phyloP scores from a whole-genome alignment of 2,888 invertebrate genomes.

The Pemphredon lugubris region DNA sequence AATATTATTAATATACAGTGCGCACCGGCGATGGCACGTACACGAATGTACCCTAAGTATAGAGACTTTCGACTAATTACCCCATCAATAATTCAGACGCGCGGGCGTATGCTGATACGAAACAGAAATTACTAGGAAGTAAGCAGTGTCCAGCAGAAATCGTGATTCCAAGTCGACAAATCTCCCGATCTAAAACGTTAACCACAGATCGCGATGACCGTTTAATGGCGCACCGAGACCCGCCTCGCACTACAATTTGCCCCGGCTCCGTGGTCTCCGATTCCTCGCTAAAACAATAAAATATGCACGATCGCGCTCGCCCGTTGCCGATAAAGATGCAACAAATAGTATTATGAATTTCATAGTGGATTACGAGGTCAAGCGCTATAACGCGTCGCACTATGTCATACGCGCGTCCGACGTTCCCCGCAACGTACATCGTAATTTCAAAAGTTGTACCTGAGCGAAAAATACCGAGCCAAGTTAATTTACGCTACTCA shows the following conservation, averaged over 20 bases:
- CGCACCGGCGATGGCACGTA: conserved; percentile 23
- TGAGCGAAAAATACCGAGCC: too few relatives aligned
- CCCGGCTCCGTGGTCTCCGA: conserved; percentile 10
- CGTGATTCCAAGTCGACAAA: conserved; percentile 59
- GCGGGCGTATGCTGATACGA: conserved; percentile 52
- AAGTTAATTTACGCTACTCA: too few relatives aligned
- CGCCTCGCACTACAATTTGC: conserved; percentile 10
- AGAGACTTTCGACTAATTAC: conserved; percentile 55
- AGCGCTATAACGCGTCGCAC: background rate
- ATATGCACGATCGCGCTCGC: conserved; percentile 35
- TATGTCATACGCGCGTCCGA: background rate
- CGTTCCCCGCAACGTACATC: too few relatives aligned
- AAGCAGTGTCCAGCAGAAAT: conserved; percentile 60
- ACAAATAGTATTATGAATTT: conserved; percentile 49
- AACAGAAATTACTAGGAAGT: conserved; percentile 68
- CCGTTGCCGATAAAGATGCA: conserved; percentile 25
- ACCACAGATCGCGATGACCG: conserved; percentile 47
- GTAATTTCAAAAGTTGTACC: too few relatives aligned
- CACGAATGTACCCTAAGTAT: conserved; percentile 22
- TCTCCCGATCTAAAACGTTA: conserved; percentile 61
- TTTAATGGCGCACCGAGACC: conserved; percentile 43
- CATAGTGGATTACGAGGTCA: conserved; percentile 52
- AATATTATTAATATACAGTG: conserved; percentile 41
- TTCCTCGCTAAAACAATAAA: conserved; percentile 41
- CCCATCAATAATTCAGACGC: conserved; percentile 58